Conservation (phyloP, 2,113 vertebrate genomes). For the Actinemys pallida region DNA sequence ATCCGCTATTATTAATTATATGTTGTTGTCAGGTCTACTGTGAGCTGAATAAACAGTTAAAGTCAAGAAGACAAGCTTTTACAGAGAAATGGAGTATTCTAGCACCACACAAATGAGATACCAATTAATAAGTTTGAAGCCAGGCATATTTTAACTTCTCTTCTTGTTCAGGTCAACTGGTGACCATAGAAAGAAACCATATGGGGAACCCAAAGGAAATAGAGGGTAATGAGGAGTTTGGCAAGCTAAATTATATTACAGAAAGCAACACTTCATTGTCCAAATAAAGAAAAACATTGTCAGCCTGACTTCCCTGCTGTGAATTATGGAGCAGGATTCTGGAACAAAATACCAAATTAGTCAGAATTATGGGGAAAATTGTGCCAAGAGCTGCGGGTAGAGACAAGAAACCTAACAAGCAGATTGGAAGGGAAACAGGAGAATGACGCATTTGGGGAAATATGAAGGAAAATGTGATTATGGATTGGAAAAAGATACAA, state of each 20-base stretch:
- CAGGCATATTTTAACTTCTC: not conserved
- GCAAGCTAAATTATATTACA: not conserved
- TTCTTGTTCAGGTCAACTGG: not conserved
- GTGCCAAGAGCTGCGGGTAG: slow-evolving; percentile 37
- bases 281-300: not conserved
- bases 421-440: slow-evolving; percentile 39
- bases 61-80: not conserved
- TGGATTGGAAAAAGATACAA: not conserved
- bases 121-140: not conserved
- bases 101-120: not conserved
- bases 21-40: not conserved
- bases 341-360: slow-evolving; percentile 58
- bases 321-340: slow-evolving; percentile 56
- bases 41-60: not conserved
- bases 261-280: not conserved
- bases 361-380: slow-evolving; percentile 43
- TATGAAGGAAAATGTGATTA: slow-evolving; percentile 46
- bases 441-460: not conserved
- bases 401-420: slow-evolving; percentile 42
- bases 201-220: not conserved
- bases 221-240: not conserved
- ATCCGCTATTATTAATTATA: not conserved
- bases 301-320: slow-evolving; percentile 3
- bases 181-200: not conserved
- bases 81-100: not conserved